A percentile compares a stretch with the other conserved stretches of the same genome.
Conservation (phyloP, 2,797 vertebrate species). For the Coracias cyanogaster region DNA sequence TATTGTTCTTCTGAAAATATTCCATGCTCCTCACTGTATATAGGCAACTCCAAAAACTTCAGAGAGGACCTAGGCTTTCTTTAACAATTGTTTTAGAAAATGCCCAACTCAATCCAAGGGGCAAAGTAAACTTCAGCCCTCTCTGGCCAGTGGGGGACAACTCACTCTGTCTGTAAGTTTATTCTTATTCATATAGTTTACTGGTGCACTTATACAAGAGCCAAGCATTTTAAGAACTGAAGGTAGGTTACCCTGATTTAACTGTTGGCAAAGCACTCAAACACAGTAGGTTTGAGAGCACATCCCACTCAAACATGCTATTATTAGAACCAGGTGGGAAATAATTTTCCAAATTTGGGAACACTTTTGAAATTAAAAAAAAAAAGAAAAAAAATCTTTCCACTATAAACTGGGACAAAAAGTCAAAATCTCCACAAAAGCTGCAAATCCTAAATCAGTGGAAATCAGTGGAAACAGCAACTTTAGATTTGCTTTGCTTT, state of each 20-base stretch:
- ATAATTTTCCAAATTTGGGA: conserved; percentile 20
- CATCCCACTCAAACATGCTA: conserved; percentile 40
- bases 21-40: neutral
- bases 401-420: neutral
- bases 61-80: neutral
- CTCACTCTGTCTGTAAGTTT: neutral
- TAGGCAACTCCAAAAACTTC: neutral
- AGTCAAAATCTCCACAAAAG: neutral
- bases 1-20: neutral
- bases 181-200: neutral
- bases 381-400: neutral
- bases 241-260: conserved; percentile 54
- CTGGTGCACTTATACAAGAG: conserved; percentile 32
- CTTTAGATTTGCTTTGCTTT: neutral
- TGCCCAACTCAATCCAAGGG: neutral
- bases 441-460: neutral
- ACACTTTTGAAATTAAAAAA: neutral
- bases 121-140: neutral
- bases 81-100: neutral
- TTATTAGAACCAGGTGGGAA: conserved; percentile 59
- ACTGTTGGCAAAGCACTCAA: conserved; percentile 39
- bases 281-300: conserved; percentile 23
- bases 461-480: neutral
- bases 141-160: neutral
- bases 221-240: conserved; percentile 18